These are phyloP conservation scores for Ibycter americanus DNA, from an alignment of 2,797 vertebrate genomes.

Conservation along the genomic window DNA sequence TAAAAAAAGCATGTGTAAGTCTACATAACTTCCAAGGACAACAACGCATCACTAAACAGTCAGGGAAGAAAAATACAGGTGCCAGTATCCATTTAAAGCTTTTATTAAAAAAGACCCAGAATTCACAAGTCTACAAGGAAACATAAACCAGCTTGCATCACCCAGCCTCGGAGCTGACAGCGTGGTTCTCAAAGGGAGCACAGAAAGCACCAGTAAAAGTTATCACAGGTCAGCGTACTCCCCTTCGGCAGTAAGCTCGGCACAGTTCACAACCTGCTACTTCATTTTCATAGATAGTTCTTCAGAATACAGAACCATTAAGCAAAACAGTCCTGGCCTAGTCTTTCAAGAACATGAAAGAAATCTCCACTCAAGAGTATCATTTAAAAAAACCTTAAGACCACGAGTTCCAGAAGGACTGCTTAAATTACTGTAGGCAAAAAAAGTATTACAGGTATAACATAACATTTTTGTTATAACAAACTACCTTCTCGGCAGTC, in stretches of 20 bases:
- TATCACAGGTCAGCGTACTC: neutral
- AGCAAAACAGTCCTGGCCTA: neutral
- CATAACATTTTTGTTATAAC: neutral
- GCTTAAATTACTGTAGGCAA: neutral
- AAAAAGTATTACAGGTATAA: neutral
- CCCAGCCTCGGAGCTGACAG: neutral
- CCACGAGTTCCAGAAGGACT: neutral
- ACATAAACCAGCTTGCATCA: neutral
- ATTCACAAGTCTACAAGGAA: neutral
- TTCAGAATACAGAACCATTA: neutral
- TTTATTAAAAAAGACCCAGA: neutral
- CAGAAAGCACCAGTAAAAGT: neutral
- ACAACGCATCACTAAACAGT: accelerated
- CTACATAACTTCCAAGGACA: neutral
- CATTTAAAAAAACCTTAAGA: neutral
- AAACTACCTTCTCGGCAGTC: neutral
- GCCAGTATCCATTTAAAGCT: neutral
- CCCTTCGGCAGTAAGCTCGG: neutral
- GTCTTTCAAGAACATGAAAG: neutral
- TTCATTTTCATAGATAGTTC: neutral
- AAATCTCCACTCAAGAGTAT: neutral
- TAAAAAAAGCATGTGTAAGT: accelerated
- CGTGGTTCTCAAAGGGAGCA: neutral
- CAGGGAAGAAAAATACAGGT: neutral
- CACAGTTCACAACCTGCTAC: neutral